A percentile compares a stretch with the other conserved stretches of the same genome.
Conservation (phyloP, 2,888 invertebrate genomes). For the Prosapia bicincta region DNA sequence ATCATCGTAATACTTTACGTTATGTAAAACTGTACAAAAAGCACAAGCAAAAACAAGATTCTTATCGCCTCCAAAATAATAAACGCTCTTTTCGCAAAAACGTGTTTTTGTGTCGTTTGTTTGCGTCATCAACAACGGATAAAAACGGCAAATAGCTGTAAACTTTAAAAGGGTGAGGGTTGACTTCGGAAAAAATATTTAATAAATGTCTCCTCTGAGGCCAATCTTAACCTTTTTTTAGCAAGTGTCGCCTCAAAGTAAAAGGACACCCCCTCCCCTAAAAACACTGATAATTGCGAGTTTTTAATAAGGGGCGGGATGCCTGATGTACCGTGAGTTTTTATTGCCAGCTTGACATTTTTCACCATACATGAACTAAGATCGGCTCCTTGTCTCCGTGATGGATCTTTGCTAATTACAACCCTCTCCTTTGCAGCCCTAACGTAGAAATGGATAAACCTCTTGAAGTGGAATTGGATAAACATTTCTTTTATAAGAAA, state of each 20-base stretch:
- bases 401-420: slow-evolving; percentile 2
- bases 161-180: background rate
- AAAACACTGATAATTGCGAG: slow-evolving; percentile 32
- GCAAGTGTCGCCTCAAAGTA: slow-evolving; percentile 27
- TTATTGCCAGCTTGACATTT: slow-evolving; percentile 40
- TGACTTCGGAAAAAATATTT: slow-evolving; percentile 33
- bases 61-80: background rate
- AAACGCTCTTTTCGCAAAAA: background rate
- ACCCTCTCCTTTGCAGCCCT: background rate
- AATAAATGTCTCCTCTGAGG: slow-evolving; percentile 43
- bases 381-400: slow-evolving; percentile 14
- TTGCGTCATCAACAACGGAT: background rate
- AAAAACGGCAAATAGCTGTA: background rate
- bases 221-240: slow-evolving; percentile 43
- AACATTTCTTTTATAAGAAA: too few species aligned
- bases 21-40: too few species aligned
- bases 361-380: slow-evolving; percentile 27
- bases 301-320: slow-evolving; percentile 30
- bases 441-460: too few species aligned
- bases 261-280: slow-evolving; percentile 23
- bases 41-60: too few species aligned
- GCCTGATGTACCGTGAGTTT: slow-evolving; percentile 37
- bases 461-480: too few species aligned
- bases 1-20: too few species aligned
- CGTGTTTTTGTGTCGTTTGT: background rate